phyloP scores from a whole-genome alignment of 1,140 invertebrate genomes.

The Drosophila gunungcola region DNA sequence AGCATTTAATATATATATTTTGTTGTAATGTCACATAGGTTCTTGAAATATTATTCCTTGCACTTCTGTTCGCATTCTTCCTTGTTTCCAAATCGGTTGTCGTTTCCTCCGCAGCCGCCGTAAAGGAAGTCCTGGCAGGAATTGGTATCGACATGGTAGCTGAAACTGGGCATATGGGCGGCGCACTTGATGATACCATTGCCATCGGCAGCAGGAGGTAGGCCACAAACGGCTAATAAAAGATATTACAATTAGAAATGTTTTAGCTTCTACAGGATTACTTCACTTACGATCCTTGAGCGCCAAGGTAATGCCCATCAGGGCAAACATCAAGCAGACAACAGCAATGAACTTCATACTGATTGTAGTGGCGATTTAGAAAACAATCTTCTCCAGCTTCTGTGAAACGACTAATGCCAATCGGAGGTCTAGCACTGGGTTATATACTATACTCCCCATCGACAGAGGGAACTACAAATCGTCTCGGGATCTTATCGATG shows the following conservation, averaged over 20 bases:
- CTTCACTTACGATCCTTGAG: slow-evolving; percentile 56
- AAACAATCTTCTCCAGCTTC: slow-evolving; percentile 10
- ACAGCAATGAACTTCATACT: slow-evolving; percentile 60
- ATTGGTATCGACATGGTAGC: slow-evolving; percentile 89
- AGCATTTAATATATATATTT: not conserved
- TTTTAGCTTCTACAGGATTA: not conserved
- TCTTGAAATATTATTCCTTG: slow-evolving; percentile 37
- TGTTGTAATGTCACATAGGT: not conserved
- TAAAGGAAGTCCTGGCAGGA: slow-evolving; percentile 91
- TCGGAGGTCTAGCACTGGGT: not conserved
- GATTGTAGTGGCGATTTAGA: not conserved
- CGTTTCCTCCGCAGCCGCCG: slow-evolving; percentile 94
- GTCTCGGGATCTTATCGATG: slow-evolving; percentile 18
- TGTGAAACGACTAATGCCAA: slow-evolving; percentile 40
- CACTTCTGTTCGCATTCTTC: slow-evolving; percentile 51
- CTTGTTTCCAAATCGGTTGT: slow-evolving; percentile 89
- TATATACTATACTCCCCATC: slow-evolving; percentile 43
- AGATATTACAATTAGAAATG: not conserved
- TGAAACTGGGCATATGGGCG: slow-evolving; percentile 88
- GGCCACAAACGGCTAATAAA: slow-evolving; percentile 37
- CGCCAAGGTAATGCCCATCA: slow-evolving; percentile 49
- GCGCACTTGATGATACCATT: slow-evolving; percentile 64
- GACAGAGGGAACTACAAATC: slow-evolving; percentile 14
- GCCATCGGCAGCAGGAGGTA: slow-evolving; percentile 37
- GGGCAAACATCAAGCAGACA: slow-evolving; percentile 48